Percentiles rank a stretch among this genome's conserved stretches.
phyloP scores from a whole-genome alignment of 2,888 invertebrate species.

The Calliphora vomitoria region DNA sequence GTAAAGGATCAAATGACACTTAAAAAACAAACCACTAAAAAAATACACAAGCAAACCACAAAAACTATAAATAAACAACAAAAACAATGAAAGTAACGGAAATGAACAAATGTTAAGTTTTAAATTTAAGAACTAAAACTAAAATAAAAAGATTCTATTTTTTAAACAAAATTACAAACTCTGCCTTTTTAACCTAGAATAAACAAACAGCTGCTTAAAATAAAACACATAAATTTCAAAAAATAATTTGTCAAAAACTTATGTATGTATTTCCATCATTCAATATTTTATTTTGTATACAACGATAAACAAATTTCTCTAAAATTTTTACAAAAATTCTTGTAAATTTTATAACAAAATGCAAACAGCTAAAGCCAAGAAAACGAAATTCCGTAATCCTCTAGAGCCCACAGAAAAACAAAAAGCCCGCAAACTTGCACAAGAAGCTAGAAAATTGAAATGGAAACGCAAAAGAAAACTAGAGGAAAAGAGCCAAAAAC shows the following conservation, averaged over 20 bases:
- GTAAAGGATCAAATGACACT: conserved; percentile 70
- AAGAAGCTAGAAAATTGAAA: conserved; percentile 22
- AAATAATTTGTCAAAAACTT: conserved; percentile 31
- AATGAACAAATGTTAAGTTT: conserved; percentile 53
- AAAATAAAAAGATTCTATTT: conserved; percentile 60
- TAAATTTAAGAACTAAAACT: conserved; percentile 23
- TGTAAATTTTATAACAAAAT: background rate
- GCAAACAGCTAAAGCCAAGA: background rate
- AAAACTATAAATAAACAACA: conserved; percentile 20
- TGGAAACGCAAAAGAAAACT: conserved; percentile 44
- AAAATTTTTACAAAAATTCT: background rate
- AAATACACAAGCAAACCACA: conserved; percentile 47
- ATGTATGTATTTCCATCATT: background rate
- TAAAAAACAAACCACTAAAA: conserved; percentile 70
- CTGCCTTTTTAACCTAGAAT: conserved; percentile 12
- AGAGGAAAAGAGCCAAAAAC: background rate
- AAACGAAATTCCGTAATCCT: background rate
- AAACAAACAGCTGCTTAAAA: conserved; percentile 36
- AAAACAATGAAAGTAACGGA: conserved; percentile 40
- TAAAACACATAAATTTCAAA: conserved; percentile 10
- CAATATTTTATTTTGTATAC: conserved; percentile 7
- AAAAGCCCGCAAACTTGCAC: background rate
- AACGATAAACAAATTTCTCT: background rate
- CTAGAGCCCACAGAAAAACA: conserved; percentile 34
- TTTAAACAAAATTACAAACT: conserved; percentile 48